These are phyloP conservation scores for Pluvianellus socialis DNA, from an alignment of 2,113 vertebrate genomes.

Conservation along the genomic window DNA sequence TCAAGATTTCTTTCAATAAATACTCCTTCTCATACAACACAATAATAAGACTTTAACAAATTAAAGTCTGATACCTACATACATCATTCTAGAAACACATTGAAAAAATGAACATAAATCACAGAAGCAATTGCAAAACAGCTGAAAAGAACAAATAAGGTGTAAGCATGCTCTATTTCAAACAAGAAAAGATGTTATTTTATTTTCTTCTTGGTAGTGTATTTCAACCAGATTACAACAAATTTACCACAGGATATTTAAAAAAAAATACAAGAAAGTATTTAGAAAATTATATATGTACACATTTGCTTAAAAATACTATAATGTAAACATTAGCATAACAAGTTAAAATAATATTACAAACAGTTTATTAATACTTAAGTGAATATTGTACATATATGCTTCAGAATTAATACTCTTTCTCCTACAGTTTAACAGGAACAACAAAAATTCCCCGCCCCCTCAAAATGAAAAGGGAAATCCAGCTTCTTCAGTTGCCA, in stretches of 20 bases:
- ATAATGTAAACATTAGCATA: conserved; percentile 71
- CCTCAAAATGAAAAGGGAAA: neutral
- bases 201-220: conserved; percentile 62
- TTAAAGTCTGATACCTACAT: neutral
- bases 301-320: conserved; percentile 73
- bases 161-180: neutral
- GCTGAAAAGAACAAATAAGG: neutral
- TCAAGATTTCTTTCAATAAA: neutral
- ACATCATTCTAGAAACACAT: neutral
- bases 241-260: conserved; percentile 72
- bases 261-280: conserved; percentile 69
- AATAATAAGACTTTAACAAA: neutral
- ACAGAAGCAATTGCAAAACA: neutral
- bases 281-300: conserved; percentile 78
- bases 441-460: neutral
- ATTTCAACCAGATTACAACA: conserved; percentile 65
- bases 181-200: conserved; percentile 57
- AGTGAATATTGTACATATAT: neutral
- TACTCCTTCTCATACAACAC: neutral
- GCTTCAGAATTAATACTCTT: neutral
- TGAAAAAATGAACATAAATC: neutral
- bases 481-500: neutral
- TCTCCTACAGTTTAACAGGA: neutral
- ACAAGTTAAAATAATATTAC: conserved; percentile 47
- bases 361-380: neutral